Conservation (phyloP, 2,888 invertebrate species). For the Drosophila cognata region DNA sequence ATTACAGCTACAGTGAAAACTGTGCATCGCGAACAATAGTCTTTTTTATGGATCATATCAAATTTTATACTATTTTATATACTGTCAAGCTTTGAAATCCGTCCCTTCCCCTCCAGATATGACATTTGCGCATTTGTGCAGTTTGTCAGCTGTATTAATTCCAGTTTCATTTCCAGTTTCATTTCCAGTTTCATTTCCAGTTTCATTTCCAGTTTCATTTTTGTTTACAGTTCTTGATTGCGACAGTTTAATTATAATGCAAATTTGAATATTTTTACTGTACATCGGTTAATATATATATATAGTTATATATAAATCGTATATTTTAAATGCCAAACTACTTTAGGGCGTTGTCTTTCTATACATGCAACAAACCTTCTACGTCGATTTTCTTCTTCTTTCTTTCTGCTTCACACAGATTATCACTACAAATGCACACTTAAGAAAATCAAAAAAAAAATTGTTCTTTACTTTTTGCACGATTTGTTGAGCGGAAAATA, state of each 20-base stretch:
- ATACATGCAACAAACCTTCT: slow-evolving; percentile 41
- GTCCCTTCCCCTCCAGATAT: too few species aligned
- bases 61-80: background rate
- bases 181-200: slow-evolving; percentile 36
- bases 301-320: background rate
- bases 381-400: background rate
- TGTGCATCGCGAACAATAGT: background rate
- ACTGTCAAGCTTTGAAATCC: background rate
- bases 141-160: slow-evolving; percentile 27
- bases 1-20: background rate
- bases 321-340: slow-evolving; percentile 8
- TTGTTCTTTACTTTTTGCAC: slow-evolving; percentile 12
- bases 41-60: background rate
- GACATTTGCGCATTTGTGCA: background rate
- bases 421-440: slow-evolving; percentile 15
- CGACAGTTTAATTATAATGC: slow-evolving; percentile 6
- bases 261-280: background rate
- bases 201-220: slow-evolving; percentile 34
- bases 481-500: slow-evolving; percentile 36
- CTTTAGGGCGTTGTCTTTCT: background rate
- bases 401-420: background rate
- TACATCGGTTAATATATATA: slow-evolving; percentile 6
- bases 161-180: slow-evolving; percentile 22
- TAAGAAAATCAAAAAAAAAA: slow-evolving; percentile 8
- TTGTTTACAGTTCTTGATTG: slow-evolving; percentile 26